Evolutionary conservation across 2,113 vertebrate genomes (phyloP).

Genomic region (Egretta garzetta): DNA sequence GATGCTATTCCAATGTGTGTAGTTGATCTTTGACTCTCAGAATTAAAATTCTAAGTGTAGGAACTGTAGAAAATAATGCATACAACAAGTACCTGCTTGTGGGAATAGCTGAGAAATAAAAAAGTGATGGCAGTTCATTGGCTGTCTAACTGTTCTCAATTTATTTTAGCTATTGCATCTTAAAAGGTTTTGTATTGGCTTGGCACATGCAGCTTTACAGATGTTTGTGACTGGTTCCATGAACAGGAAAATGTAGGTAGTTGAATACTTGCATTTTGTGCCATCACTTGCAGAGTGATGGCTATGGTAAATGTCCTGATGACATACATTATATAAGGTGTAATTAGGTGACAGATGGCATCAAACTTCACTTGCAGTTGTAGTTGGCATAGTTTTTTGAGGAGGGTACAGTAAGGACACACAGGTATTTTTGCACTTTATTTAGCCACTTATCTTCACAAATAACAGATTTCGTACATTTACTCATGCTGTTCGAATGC

Average conservation of each 20-base stretch:
- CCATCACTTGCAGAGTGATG: neutral
- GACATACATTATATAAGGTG: constrained; percentile 27
- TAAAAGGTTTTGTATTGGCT: neutral
- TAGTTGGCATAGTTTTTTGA: neutral
- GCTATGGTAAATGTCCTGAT: neutral
- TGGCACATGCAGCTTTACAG: neutral
- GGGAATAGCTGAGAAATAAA: neutral
- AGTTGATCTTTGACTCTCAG: neutral
- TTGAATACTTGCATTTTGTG: neutral
- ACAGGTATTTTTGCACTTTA: neutral
- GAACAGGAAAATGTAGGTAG: neutral
- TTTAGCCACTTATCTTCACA: neutral
- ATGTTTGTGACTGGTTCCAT: neutral
- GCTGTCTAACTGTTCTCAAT: neutral
- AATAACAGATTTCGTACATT: neutral
- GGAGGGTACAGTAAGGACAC: neutral
- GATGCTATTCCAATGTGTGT: neutral
- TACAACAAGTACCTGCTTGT: neutral
- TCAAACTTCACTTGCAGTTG: neutral
- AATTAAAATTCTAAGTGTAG: neutral
- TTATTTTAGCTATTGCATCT: neutral
- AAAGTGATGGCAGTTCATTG: neutral
- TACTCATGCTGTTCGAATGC: neutral
- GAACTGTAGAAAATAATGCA: neutral
- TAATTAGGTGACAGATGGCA: constrained; percentile 36